These are phyloP conservation scores for Carassius carassius DNA, from an alignment of 2,113 vertebrate species.

Conservation along the genomic window DNA sequence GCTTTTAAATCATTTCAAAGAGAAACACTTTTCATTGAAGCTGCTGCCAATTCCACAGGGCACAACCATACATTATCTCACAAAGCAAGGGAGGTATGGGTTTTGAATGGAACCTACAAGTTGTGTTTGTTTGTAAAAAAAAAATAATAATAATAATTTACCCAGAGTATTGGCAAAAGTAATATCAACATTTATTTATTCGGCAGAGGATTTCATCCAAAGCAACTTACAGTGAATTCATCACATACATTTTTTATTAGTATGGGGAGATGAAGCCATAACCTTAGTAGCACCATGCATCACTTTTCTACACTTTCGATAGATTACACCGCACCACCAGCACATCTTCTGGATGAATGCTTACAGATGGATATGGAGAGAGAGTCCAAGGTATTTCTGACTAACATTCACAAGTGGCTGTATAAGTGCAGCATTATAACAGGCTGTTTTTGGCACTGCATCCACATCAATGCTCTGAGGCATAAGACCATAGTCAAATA, in stretches of 20 bases:
- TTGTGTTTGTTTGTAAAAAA: background rate
- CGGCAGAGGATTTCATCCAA: background rate
- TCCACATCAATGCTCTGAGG: background rate
- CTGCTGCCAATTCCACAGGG: constrained; percentile 2
- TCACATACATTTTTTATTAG: constrained; percentile 1
- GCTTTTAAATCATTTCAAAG: constrained; percentile 16
- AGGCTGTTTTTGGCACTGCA: background rate
- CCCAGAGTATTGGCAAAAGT: background rate
- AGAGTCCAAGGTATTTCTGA: background rate
- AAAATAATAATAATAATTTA: background rate
- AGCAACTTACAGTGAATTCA: constrained; percentile 9
- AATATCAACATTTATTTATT: background rate
- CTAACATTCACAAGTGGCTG: background rate
- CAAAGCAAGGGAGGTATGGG: background rate
- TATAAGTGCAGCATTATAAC: background rate
- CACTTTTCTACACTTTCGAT: background rate
- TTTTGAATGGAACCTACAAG: background rate
- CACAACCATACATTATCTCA: background rate
- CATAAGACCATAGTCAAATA: background rate
- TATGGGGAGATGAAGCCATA: background rate
- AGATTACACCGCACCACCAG: background rate
- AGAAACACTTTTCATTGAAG: constrained; percentile 1
- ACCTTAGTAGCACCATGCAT: background rate
- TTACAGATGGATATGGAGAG: constrained; percentile 7
- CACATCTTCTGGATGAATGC: background rate